phyloP scores from a whole-genome alignment of 2,113 vertebrate species.

The Gallinago jamesoni region DNA sequence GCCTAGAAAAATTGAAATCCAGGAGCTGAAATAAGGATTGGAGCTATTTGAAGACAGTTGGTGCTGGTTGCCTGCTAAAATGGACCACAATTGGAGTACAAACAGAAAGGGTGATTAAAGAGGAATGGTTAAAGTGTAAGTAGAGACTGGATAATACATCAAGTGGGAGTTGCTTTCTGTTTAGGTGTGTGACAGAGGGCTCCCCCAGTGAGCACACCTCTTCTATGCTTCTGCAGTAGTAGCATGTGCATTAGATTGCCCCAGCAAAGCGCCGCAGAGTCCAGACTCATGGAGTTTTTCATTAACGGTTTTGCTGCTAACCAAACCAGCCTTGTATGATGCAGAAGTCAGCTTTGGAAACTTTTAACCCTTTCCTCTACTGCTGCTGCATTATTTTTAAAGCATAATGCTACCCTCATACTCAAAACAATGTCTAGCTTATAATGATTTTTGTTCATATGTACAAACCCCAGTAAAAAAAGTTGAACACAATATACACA shows the following conservation, averaged over 20 bases:
- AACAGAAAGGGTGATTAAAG: not conserved
- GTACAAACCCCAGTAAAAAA: slow-evolving; percentile 92
- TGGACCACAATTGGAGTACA: not conserved
- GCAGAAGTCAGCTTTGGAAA: not conserved
- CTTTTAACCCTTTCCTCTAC: not conserved
- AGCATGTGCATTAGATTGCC: not conserved
- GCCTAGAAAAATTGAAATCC: not conserved
- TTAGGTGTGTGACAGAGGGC: not conserved
- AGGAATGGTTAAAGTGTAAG: not conserved
- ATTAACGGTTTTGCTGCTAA: not conserved
- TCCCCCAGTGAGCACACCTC: not conserved
- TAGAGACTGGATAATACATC: not conserved
- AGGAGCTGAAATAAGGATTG: not conserved
- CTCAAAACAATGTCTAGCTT: not conserved
- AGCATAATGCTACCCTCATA: not conserved
- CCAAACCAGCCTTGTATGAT: not conserved
- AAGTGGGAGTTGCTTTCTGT: not conserved
- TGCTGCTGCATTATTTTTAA: not conserved
- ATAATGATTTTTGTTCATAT: slow-evolving; percentile 65
- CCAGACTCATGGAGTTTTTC: not conserved
- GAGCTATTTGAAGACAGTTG: not conserved
- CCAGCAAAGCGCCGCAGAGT: not conserved
- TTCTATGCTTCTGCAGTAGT: not conserved
- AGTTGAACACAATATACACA: slow-evolving; percentile 90
- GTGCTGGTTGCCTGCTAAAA: not conserved